Percentiles rank a stretch among this genome's conserved stretches.
These are phyloP conservation scores for Hybognathus amarus DNA, from an alignment of 2,797 vertebrate species.

Conservation along the genomic window DNA sequence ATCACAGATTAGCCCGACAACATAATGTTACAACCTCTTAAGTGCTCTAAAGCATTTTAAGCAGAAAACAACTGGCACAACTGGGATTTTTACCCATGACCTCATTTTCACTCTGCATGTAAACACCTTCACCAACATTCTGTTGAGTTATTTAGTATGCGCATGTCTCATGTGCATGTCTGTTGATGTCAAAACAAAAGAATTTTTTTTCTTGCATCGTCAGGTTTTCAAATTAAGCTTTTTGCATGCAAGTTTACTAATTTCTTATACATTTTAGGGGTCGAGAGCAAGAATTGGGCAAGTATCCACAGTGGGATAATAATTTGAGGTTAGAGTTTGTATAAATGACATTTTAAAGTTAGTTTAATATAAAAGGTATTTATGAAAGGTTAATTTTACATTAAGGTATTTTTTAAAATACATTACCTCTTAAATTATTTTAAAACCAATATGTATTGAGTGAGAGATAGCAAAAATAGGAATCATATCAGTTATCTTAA, in stretches of 20 bases:
- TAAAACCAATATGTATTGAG: not conserved
- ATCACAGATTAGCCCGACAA: not conserved
- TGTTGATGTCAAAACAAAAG: slow-evolving; percentile 27
- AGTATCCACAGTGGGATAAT: not conserved
- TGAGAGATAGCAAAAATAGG: not conserved
- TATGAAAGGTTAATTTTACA: not conserved
- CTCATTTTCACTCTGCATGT: not conserved
- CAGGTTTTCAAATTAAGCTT: not conserved
- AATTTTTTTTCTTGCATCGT: slow-evolving; percentile 10
- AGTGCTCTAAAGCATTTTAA: not conserved
- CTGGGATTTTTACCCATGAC: not conserved
- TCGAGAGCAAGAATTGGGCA: not conserved
- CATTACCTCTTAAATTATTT: not conserved
- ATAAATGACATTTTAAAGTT: not conserved
- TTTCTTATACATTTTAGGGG: not conserved
- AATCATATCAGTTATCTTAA: not conserved
- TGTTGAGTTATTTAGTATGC: not conserved
- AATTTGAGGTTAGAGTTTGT: not conserved
- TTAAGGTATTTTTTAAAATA: not conserved
- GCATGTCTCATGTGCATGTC: not conserved
- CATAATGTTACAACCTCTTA: not conserved
- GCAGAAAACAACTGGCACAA: not conserved
- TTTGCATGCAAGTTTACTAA: not conserved
- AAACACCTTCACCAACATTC: not conserved
- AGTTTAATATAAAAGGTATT: not conserved